These are phyloP conservation scores for Poeciliopsis turneri DNA, from an alignment of 2,797 vertebrate genomes.

Conservation along the genomic window DNA sequence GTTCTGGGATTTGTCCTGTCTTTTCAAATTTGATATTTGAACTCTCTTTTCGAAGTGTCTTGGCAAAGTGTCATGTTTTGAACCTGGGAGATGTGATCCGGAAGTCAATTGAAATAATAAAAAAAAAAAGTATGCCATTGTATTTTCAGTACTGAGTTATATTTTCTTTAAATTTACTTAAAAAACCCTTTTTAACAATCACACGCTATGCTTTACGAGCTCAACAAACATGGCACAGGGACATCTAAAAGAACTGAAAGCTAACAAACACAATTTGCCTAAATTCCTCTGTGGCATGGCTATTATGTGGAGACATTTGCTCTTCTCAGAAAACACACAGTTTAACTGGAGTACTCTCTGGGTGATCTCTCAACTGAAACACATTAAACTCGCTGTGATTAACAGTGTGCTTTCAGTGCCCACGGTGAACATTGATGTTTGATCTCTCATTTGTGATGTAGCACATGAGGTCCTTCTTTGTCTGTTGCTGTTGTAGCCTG, in stretches of 20 bases:
- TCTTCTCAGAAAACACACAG: conserved; percentile 54
- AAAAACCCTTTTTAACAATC: conserved; percentile 27
- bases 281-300: conserved; percentile 26
- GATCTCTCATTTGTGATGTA: conserved; percentile 80
- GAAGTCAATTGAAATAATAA: conserved; percentile 19
- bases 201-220: conserved; percentile 20
- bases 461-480: conserved; percentile 76
- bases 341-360: conserved; percentile 62
- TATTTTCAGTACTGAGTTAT: conserved; percentile 8
- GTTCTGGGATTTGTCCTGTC: conserved; percentile 80
- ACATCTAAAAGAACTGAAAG: conserved; percentile 26
- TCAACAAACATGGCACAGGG: conserved; percentile 19
- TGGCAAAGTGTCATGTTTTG: conserved; percentile 40
- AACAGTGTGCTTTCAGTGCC: conserved; percentile 70
- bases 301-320: conserved; percentile 41
- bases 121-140: conserved; percentile 9
- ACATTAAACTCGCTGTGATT: conserved; percentile 75
- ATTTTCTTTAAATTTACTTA: background rate
- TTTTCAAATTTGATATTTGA: conserved; percentile 44
- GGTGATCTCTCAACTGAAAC: conserved; percentile 71
- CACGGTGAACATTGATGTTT: conserved; percentile 75
- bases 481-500: conserved; percentile 75
- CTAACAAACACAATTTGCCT: conserved; percentile 32
- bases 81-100: conserved; percentile 37
- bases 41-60: conserved; percentile 26